Base-by-base conservation (phyloP, 2,888 invertebrate species). In the Cephus sareptanus region DNA sequence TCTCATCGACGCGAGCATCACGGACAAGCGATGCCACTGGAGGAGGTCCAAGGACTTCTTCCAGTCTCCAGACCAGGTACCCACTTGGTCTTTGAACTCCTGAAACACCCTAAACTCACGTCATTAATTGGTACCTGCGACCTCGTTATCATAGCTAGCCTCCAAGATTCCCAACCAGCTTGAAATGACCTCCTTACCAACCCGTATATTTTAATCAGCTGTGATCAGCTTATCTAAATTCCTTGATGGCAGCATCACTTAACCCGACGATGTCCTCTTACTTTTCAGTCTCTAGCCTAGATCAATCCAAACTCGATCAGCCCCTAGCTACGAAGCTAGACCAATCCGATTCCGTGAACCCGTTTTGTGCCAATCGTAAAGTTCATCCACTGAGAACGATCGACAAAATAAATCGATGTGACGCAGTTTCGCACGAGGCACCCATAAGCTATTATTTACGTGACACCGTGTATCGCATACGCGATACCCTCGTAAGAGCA, bases 31-130 rank as follows among this genome's bases (percentile, higher is more conserved):
- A 90, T 90, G 90, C 90, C 90, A 82, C 82, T 90, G 79, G 90
- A 90, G 78, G 90, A 90, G 83, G 87, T 90, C 77, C 90, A 90
- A 82, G 90, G 90, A 81, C 83, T 90, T 76, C 84, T 90, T 78
- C 89, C 89, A 80, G 75, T 81, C 79, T 88, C 90, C 83, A 89
- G 89, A 84, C 87, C 88, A 90, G 90, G 90, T 88, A 74, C 69
- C 77, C 76, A 3, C 13, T 40, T 56, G 23, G 23, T 37, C 40
- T 74, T 56, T 56, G 6, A 56, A 23, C 40, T 56, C 40, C 40
- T 56, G 6, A 0, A 2, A 6, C 2, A 56, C 6, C 23, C 40
- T 23, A 23, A 15, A 15, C 0, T 6, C 6, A 1, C 6, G 1
- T 23, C 23, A 15, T 23, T 23, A 56, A 56, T 56, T 15, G 9